A percentile compares a stretch with the other conserved stretches of the same genome.
Conservation (phyloP, 2,113 vertebrate species). For the Oryzias woworae region DNA sequence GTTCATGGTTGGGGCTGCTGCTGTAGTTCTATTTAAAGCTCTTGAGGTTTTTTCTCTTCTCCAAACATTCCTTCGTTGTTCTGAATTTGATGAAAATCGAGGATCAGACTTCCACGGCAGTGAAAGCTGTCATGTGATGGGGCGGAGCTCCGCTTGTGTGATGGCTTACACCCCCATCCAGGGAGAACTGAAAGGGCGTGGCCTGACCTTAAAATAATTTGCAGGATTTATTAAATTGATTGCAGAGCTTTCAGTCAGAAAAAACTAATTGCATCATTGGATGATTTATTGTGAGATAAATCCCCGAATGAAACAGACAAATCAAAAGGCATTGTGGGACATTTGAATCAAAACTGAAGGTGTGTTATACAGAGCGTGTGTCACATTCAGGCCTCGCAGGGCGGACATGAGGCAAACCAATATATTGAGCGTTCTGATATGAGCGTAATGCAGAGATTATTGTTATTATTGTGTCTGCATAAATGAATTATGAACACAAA, state of each 20-base stretch:
- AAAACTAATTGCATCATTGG: slow-evolving; percentile 1
- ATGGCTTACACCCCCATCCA: background rate
- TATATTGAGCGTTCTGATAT: no score
- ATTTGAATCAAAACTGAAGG: no score
- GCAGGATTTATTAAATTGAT: background rate
- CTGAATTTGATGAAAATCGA: slow-evolving; percentile 1
- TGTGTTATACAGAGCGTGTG: no score
- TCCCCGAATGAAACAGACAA: background rate
- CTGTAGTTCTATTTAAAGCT: background rate
- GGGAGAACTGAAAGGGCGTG: background rate
- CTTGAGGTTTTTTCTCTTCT: background rate
- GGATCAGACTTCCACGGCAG: slow-evolving; percentile 1
- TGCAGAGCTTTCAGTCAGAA: background rate
- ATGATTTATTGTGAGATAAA: slow-evolving; percentile 4
- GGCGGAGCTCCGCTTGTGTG: background rate
- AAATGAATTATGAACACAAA: no score
- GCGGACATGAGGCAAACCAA: no score
- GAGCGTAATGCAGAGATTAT: no score
- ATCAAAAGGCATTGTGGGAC: background rate
- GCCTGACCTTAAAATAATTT: background rate
- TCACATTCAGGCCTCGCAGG: no score
- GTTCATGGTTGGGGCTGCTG: no score
- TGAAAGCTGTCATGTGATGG: slow-evolving; percentile 2
- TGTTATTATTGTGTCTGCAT: no score
- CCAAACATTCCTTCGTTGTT: slow-evolving; percentile 5